These are phyloP conservation scores for Physella acuta DNA, from an alignment of 1,140 invertebrate genomes.

Conservation along the genomic window DNA sequence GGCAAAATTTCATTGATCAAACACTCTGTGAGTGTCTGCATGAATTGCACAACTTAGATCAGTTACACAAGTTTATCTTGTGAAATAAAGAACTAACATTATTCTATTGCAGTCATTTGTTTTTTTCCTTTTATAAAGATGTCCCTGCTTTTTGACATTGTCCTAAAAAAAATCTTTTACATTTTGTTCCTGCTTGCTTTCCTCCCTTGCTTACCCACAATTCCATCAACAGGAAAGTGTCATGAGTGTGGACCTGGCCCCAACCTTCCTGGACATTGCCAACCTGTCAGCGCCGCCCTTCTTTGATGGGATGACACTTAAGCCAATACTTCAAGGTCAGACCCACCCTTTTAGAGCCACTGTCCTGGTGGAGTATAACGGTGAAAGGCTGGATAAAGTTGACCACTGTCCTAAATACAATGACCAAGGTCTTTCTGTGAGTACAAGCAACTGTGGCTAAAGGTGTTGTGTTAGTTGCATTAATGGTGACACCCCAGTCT, in stretches of 20 bases:
- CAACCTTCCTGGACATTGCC: slow-evolving; percentile 77
- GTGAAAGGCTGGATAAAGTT: slow-evolving; percentile 67
- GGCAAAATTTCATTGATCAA: no score
- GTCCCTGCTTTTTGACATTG: no score
- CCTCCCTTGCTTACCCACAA: neutral
- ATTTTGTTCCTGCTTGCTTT: neutral
- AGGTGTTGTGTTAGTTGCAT: no score
- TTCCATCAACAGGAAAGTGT: slow-evolving; percentile 65
- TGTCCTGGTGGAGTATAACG: slow-evolving; percentile 77
- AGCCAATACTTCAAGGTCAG: slow-evolving; percentile 31
- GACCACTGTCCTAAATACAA: slow-evolving; percentile 47
- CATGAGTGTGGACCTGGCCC: slow-evolving; percentile 77
- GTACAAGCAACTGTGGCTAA: no score
- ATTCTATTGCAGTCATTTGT: neutral
- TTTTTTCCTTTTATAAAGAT: neutral
- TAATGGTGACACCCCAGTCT: no score
- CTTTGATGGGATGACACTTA: slow-evolving; percentile 70
- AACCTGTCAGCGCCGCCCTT: slow-evolving; percentile 53
- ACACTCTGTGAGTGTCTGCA: no score
- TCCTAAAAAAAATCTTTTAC: no score
- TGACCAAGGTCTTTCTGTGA: slow-evolving; percentile 49
- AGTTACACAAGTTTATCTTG: no score
- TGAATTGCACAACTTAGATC: no score
- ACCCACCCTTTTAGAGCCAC: slow-evolving; percentile 27
- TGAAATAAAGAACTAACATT: no score